Evolutionary conservation across 2,113 vertebrate species (phyloP).

Genomic region (Sitta europaea): DNA sequence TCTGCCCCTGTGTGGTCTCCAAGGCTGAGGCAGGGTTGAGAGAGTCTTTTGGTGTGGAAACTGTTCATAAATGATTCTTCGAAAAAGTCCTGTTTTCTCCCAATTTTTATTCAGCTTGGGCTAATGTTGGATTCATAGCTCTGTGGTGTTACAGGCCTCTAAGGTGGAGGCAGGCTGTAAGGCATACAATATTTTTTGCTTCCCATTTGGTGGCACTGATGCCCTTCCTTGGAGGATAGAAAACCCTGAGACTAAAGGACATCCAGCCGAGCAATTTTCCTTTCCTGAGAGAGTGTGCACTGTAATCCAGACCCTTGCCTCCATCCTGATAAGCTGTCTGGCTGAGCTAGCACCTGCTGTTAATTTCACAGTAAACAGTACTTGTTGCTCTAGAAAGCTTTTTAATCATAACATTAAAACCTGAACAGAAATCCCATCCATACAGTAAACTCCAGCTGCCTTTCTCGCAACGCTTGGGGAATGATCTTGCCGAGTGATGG

Average conservation of each 20-base stretch:
- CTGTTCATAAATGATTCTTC: neutral
- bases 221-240: neutral
- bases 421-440: constrained; percentile 54
- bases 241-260: neutral
- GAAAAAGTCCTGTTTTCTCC: neutral
- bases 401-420: constrained; percentile 74
- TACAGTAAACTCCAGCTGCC: constrained; percentile 66
- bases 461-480: constrained; percentile 20
- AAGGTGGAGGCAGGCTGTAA: neutral
- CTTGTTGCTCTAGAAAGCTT: constrained; percentile 63
- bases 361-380: constrained; percentile 55
- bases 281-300: neutral
- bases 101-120: neutral
- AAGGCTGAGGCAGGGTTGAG: neutral
- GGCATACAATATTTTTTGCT: neutral
- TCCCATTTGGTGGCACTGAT: neutral
- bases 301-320: neutral
- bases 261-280: neutral
- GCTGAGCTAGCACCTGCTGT: constrained; percentile 58
- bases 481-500: constrained; percentile 69
- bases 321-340: neutral
- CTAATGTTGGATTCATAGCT: neutral
- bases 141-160: rapidly evolving
- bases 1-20: neutral
- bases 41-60: neutral